A percentile compares a stretch with the other conserved stretches of the same genome.
Evolutionary conservation across 92 coral and sea anemone genomes (phyloP).

Genomic region (Phenganax stokvisi): DNA sequence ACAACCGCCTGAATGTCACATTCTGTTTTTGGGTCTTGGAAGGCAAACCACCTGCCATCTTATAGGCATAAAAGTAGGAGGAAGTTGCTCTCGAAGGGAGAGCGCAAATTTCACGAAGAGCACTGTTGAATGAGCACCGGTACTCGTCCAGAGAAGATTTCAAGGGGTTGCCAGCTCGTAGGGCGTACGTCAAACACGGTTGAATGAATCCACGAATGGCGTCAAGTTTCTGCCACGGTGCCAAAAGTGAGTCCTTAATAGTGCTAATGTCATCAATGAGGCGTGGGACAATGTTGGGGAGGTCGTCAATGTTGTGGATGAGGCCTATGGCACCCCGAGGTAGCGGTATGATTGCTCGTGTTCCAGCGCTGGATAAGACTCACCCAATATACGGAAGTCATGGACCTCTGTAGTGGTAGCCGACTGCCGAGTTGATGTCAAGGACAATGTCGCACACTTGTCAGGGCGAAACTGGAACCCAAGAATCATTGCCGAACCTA

Average conservation of each 20-base stretch:
- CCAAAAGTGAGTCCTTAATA: conserved; percentile 12
- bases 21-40: conserved; percentile 34
- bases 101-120: not conserved
- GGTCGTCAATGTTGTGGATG: conserved; percentile 10
- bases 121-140: not conserved
- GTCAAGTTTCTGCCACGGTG: conserved; percentile 29
- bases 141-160: not conserved
- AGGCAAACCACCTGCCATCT: conserved; percentile 25
- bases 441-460: conserved; percentile 27
- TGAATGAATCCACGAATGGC: not conserved
- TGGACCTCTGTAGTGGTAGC: no score
- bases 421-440: not conserved
- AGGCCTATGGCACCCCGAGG: conserved; percentile 34
- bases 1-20: conserved; percentile 10
- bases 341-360: conserved; percentile 8
- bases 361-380: conserved; percentile 1
- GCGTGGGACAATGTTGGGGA: conserved; percentile 18
- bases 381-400: not conserved
- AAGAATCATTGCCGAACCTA: conserved; percentile 17
- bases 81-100: conserved; percentile 9
- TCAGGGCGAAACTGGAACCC: conserved; percentile 26
- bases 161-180: conserved; percentile 6
- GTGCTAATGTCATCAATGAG: conserved; percentile 4
- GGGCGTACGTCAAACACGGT: conserved; percentile 27
- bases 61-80: conserved; percentile 20